Conservation (phyloP, 2,797 vertebrate species). For the Rhinella marina region DNA sequence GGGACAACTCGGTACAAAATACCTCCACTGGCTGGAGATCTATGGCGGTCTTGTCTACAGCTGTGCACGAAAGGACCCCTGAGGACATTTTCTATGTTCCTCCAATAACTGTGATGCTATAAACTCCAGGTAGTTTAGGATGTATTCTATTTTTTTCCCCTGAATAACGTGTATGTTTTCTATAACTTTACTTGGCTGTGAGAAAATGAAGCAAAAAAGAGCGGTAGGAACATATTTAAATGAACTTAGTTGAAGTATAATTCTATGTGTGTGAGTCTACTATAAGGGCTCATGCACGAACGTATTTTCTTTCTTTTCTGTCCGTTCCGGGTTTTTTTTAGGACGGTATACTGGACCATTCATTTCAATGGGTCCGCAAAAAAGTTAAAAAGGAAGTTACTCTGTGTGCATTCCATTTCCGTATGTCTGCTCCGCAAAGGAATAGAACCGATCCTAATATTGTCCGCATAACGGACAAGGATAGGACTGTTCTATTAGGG, state of each 20-base stretch:
- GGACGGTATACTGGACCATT: too few species aligned
- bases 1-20: conserved; percentile 66
- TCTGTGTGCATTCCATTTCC: too few species aligned
- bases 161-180: conserved; percentile 43
- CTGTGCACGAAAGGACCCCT: conserved; percentile 66
- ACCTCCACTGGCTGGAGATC: conserved; percentile 65
- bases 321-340: too few species aligned
- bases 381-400: too few species aligned
- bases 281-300: too few species aligned
- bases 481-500: too few species aligned
- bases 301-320: too few species aligned
- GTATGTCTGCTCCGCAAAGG: too few species aligned
- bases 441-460: too few species aligned
- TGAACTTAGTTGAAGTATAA: conserved; percentile 2
- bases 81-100: conserved; percentile 64
- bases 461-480: too few species aligned
- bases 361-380: too few species aligned
- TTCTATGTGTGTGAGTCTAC: neutral
- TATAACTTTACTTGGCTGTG: conserved; percentile 59
- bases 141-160: conserved; percentile 69
- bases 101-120: conserved; percentile 64
- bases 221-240: conserved; percentile 58
- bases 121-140: conserved; percentile 77
- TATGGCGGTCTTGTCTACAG: conserved; percentile 67
- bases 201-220: conserved; percentile 68